Base-by-base conservation (phyloP, 1,140 invertebrate genomes). In the Schlechtendalia chinensis region DNA sequence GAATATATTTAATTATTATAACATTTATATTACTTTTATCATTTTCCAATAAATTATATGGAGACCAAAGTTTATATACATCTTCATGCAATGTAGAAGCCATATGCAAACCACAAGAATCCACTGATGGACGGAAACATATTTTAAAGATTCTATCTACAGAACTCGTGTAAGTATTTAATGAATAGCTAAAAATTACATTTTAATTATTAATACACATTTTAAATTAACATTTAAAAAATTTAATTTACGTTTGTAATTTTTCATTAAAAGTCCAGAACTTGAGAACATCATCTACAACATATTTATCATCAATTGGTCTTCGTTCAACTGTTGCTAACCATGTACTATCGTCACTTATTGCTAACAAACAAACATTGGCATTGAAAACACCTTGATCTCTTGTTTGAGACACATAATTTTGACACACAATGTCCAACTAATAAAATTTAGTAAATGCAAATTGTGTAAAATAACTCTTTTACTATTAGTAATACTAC, bases 351-450 rank as follows among this genome's bases (percentile, higher is more conserved):
- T 88, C 85, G 59, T 87, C 86, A 84, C 89, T 91, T 71, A 95
- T 87, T 0, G 91, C 89, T 53, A 91, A 87, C 83, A 89, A 88
- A 1, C 88, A 90, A 0, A 96, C 90, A 83, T 93, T 89, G 4
- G 90, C 91, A 84, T 92, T 93, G 81, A 89, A 87, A 82, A 93
- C 88, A 39, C 86, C 84, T 63, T 86, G 84, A 75, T 87, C 85
- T 82, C 89, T 84, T 84, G 92, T 91, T 85, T 89, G 88, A 1
- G 90, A 91, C 12, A 92, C 85, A 81, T 90, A 90, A 87, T 95
- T 95, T 85, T 90, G 89, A 17, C 89, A 86, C 4, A 91, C 90
- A 83, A 95, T 90, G 84, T 94, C 92, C 81, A 95, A 84, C 93
- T 94, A 83, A 1, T 89, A 11, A 54, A 32, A 69, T 39, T 39